Conservation (phyloP, 2,113 vertebrate species). For the Geothlypis trichas region DNA sequence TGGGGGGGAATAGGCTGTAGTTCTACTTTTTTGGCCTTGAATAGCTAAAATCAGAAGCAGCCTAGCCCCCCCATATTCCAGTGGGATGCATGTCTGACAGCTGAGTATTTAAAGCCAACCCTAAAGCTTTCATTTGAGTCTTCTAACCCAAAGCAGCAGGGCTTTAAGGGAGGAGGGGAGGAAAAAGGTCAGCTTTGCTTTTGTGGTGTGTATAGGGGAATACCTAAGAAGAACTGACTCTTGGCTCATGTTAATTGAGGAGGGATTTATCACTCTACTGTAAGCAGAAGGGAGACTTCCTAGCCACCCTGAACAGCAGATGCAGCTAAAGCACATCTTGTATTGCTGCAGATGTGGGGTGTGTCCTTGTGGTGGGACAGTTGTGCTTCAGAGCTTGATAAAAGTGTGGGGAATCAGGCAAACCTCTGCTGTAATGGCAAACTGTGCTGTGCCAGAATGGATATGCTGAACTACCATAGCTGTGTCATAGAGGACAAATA, state of each 20-base stretch:
- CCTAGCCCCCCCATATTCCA: accelerated
- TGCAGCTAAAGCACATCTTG: neutral
- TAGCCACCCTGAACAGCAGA: neutral
- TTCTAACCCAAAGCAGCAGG: neutral
- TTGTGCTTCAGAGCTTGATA: neutral
- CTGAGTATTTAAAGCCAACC: neutral
- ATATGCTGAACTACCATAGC: neutral
- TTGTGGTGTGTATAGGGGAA: neutral
- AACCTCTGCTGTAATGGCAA: neutral
- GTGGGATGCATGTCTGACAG: neutral
- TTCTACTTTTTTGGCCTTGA: neutral
- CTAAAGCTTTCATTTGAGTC: neutral
- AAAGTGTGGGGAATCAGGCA: neutral
- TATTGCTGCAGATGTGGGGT: neutral
- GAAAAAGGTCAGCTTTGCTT: neutral
- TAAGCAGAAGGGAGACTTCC: neutral
- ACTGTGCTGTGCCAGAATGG: neutral
- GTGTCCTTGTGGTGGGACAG: neutral
- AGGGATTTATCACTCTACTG: neutral
- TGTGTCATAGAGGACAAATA: neutral
- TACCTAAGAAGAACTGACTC: neutral
- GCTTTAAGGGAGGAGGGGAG: neutral
- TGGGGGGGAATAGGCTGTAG: neutral
- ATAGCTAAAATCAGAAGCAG: neutral
- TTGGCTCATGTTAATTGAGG: neutral